phyloP scores from a whole-genome alignment of 1,140 invertebrate genomes.

The Planococcus citri region DNA sequence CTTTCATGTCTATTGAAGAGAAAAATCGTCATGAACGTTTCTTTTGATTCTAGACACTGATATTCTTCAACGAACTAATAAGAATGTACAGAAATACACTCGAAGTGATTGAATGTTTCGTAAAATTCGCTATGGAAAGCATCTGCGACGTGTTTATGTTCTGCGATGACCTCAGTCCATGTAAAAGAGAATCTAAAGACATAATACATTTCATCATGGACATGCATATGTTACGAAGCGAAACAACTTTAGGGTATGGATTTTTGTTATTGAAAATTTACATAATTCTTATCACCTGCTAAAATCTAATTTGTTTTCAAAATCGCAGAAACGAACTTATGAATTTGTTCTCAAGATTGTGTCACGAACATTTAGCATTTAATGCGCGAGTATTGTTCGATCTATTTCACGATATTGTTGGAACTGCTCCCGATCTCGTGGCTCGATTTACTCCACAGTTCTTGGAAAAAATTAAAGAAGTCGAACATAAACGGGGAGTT shows the following conservation, averaged over 20 bases:
- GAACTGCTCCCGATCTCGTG: slow-evolving; percentile 21
- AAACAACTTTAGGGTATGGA: background rate
- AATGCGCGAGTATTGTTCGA: slow-evolving; percentile 25
- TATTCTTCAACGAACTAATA: slow-evolving; percentile 19
- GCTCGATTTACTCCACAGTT: slow-evolving; percentile 23
- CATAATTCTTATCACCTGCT: background rate
- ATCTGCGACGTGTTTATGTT: slow-evolving; percentile 22
- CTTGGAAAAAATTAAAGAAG: slow-evolving; percentile 24
- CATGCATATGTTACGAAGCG: background rate
- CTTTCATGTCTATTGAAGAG: too few relatives aligned
- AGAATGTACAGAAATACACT: background rate
- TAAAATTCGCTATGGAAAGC: slow-evolving; percentile 14
- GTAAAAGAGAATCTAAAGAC: slow-evolving; percentile 14
- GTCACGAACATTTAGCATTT: slow-evolving; percentile 26
- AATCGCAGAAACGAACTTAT: slow-evolving; percentile 13
- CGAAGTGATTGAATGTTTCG: background rate
- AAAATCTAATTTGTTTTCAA: background rate
- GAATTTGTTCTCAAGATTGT: slow-evolving; percentile 22
- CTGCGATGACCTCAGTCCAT: slow-evolving; percentile 12
- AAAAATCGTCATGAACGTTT: too few relatives aligned
- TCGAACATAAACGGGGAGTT: slow-evolving; percentile 26
- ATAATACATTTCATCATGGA: slow-evolving; percentile 16
- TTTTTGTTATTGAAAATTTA: background rate
- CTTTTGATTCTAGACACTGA: slow-evolving; percentile 19
- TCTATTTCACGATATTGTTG: slow-evolving; percentile 20